phyloP scores from a whole-genome alignment of 2,797 vertebrate species.

The Hyperoplus immaculatus region DNA sequence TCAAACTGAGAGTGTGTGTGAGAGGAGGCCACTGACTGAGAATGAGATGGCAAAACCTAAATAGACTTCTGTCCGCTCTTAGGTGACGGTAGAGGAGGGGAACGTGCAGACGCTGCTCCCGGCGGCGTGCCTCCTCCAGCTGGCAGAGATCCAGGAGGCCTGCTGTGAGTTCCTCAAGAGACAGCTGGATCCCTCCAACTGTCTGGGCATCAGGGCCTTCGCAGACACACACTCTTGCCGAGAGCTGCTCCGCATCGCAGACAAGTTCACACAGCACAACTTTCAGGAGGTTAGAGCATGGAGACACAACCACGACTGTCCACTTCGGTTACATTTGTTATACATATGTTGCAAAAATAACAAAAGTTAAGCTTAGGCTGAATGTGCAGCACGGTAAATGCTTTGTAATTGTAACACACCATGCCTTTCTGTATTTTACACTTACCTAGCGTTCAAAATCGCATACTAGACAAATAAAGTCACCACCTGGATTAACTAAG shows the following conservation, averaged over 20 bases:
- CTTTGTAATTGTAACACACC: not conserved
- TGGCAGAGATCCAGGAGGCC: constrained; percentile 99
- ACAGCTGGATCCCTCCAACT: constrained; percentile 98
- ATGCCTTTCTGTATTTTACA: not conserved
- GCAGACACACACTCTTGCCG: constrained; percentile 98
- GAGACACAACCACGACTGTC: not conserved
- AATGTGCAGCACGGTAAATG: not conserved
- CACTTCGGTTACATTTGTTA: not conserved
- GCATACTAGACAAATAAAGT: too few relatives aligned
- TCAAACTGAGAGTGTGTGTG: not conserved
- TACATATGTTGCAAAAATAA: not conserved
- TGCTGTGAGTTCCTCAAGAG: constrained; percentile 99
- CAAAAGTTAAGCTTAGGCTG: not conserved
- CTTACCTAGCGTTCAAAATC: too few relatives aligned
- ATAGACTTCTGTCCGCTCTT: too few relatives aligned
- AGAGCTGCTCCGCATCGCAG: constrained; percentile 96
- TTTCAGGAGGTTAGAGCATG: constrained; percentile 93
- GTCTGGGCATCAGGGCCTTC: constrained; percentile 97
- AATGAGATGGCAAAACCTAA: not conserved
- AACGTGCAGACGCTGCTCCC: constrained; percentile 99
- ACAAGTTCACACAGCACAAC: constrained; percentile 99
- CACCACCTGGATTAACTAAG: too few relatives aligned
- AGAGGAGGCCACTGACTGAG: not conserved
- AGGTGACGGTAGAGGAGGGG: constrained; percentile 98
- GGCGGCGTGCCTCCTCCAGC: constrained; percentile 96